A percentile compares a stretch with the other conserved stretches of the same genome.
These are phyloP conservation scores for Ochotona curzoniae DNA, from an alignment of 2,113 vertebrate genomes.

Conservation along the genomic window DNA sequence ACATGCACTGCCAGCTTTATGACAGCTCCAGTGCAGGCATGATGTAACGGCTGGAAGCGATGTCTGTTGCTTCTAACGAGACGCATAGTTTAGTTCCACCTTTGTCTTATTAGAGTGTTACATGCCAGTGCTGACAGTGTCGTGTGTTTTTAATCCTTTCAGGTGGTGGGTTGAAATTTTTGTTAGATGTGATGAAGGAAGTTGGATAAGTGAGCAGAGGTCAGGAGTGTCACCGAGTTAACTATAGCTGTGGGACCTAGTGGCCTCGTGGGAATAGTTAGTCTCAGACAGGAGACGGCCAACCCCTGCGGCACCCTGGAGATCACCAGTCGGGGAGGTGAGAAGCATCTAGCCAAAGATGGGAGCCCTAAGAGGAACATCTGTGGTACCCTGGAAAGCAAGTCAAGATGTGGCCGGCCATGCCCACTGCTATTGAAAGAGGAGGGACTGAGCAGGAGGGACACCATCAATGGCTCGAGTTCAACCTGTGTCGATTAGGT, in stretches of 20 bases:
- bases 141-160: background rate
- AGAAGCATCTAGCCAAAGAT: background rate
- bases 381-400: background rate
- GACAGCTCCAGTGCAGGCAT: background rate
- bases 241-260: background rate
- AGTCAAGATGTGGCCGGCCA: no score
- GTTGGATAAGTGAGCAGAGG: background rate
- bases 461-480: background rate
- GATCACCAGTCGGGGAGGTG: background rate
- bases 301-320: background rate
- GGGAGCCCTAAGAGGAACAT: background rate
- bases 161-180: background rate
- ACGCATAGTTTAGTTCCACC: background rate
- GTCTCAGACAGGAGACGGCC: background rate
- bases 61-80: constrained; percentile 41
- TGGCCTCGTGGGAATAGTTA: background rate
- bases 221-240: background rate
- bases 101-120: constrained; percentile 4
- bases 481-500: background rate
- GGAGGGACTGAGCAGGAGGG: background rate
- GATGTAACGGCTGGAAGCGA: background rate
- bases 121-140: background rate
- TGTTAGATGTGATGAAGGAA: background rate
- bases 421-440: background rate
- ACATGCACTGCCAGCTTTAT: constrained; percentile 4